These are phyloP conservation scores for Bothrops jararaca DNA, from an alignment of 2,113 vertebrate genomes.

Conservation along the genomic window DNA sequence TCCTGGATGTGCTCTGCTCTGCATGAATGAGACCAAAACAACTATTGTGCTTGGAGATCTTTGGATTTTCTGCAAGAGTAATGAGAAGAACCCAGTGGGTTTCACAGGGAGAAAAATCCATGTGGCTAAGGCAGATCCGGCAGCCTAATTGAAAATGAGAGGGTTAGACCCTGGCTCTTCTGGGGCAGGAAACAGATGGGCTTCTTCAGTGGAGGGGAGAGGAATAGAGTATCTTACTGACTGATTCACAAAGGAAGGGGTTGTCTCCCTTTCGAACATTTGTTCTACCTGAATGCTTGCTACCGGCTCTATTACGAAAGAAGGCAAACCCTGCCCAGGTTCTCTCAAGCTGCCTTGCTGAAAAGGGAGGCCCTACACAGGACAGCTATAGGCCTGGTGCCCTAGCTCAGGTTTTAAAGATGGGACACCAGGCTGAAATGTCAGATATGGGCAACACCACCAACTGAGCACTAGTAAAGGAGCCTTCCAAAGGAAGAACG, in stretches of 20 bases:
- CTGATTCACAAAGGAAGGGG: neutral
- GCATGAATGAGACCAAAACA: constrained; percentile 31
- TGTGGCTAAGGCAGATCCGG: neutral
- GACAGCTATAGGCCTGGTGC: neutral
- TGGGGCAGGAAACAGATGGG: neutral
- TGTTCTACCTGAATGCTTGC: neutral
- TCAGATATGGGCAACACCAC: neutral
- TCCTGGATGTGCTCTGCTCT: constrained; percentile 24
- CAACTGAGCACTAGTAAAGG: neutral
- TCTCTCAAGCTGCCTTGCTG: neutral
- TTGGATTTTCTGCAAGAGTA: neutral
- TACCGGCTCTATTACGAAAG: neutral
- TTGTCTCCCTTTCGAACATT: neutral
- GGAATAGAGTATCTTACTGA: neutral
- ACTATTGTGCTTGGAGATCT: constrained; percentile 1
- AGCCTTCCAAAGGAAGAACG: neutral
- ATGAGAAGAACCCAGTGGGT: neutral
- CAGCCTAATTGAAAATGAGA: neutral
- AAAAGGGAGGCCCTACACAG: neutral
- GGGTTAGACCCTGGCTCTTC: neutral
- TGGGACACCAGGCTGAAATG: neutral
- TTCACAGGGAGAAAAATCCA: neutral
- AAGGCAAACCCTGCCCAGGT: neutral
- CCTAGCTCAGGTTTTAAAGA: neutral
- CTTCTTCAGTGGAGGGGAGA: neutral